Evolutionary conservation across 2,888 invertebrate species (phyloP), one percentile per base, ranked within the genome.

Genomic region (Leucania comma): DNA sequence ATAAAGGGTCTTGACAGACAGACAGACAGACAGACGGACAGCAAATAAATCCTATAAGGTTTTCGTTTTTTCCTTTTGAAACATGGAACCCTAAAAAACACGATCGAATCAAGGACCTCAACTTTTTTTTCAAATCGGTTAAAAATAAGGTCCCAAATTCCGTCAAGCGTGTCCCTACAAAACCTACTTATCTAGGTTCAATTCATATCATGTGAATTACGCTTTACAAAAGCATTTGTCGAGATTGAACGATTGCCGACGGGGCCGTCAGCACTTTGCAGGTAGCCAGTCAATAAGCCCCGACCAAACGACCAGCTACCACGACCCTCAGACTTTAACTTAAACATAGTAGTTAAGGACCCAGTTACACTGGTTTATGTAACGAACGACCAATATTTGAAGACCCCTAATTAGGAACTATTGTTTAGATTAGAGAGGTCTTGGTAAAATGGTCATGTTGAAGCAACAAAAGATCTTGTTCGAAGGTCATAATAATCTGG

Each of bases 171-270:
- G 14, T 29, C 26, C 22, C 24, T 12, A 12, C 8, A 26, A 12
- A 24, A 42, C 57, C 22, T 42, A 32, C 57, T 50, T 46, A 50
- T 58, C 53, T 53, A 62, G 51, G 48, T 54, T 58, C 24, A 61
- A 35, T 62, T 20, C 51, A 61, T 48, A 64, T 57, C 26, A 57
- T 76, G 48, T 78, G 61, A 35, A 72, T 61, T 59, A 51, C 60
- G 46, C 72, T 82, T 78, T 82, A 68, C 61, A 42, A 72, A 78
- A 81, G 73, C 73, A 79, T 79, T 79, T 79, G 82, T 82, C 78
- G 79, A 78, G 81, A 83, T 83, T 75, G 72, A 78, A 83, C 75
- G 72, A 85, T 85, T 69, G 71, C 60, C 53, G 71, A 66, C 71
- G 58, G 62, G 53, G 50, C 80, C 71, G 82, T 68, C 83, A 72